These are phyloP conservation scores for Eupithecia centaureata DNA, from an alignment of 2,888 invertebrate species.

Conservation along the genomic window DNA sequence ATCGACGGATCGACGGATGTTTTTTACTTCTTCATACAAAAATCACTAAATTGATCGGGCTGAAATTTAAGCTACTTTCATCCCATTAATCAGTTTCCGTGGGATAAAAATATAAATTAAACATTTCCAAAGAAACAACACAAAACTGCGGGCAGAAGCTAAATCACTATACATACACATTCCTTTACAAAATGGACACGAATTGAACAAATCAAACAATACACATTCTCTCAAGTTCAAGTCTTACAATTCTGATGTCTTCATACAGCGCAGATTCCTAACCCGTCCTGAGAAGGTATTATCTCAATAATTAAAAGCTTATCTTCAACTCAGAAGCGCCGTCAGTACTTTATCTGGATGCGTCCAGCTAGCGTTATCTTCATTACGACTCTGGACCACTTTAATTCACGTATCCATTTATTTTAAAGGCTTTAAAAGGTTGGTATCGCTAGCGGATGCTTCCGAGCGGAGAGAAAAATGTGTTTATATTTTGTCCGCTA, in stretches of 20 bases:
- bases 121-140: no score
- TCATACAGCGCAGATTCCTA: slow-evolving; percentile 3
- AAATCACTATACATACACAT: no score
- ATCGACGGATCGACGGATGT: no score
- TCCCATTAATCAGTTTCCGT: no score
- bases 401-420: slow-evolving; percentile 80
- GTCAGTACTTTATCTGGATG: slow-evolving; percentile 74
- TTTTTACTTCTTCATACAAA: no score
- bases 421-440: slow-evolving; percentile 61
- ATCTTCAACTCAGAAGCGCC: slow-evolving; percentile 71
- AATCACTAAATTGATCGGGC: no score
- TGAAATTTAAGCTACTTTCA: no score
- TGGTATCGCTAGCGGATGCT: slow-evolving; percentile 45
- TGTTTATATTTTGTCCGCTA: background rate
- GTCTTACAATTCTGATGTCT: background rate
- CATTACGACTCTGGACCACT: slow-evolving; percentile 74
- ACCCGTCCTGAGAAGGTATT: slow-evolving; percentile 50
- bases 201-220: background rate
- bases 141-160: no score
- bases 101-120: no score
- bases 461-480: background rate
- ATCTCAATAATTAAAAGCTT: slow-evolving; percentile 79
- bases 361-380: slow-evolving; percentile 77
- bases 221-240: background rate
- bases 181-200: background rate